Evolutionary conservation across 2,888 invertebrate genomes (phyloP), one percentile per base, ranked within the genome.

Genomic region (Tethea ocularis): DNA sequence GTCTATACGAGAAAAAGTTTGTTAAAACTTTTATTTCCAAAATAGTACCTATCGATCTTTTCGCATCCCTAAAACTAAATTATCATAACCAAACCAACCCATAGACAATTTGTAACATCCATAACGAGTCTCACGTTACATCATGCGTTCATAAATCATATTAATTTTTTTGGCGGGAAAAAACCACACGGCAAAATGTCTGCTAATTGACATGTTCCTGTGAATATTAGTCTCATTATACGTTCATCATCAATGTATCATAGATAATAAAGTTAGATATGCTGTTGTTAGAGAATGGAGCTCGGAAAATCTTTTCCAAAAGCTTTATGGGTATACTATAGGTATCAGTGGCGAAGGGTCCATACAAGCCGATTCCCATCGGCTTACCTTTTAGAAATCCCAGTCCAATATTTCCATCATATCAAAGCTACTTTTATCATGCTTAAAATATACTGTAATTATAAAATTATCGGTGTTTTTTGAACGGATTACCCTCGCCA

Each of bases 161-260:
- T 64, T 58, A 62, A 60, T 82, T 86, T 88, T 89, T 89, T 86
- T 78, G 69, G 66, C 64, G 62, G 73, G 77, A 86, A 87, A 89
- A 84, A 86, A 75, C 65, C 73, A 64, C 66, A 74, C 82, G 83
- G 85, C 88, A 85, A 89, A 89, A 84, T 86, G 85, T 86, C 84
- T 87, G 91, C 91, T 93, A 93, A 93, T 92, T 92, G 92, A 91
- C 91, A 82, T 88, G 82, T 91, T 89, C 90, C 91, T 88, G 82
- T 78, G 80, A 83, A 74, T 80, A 82, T 75, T 75, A 69, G 67
- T 61, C 70, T 76, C 75, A 77, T 77, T 75, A 66, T 67, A 62
- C 66, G 71, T 64, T 77, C 69, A 68, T 74, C 74, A 73, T 72
- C 74, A 73, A 57, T 13, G 66, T 61, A 64, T 0, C 72, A 77